Conservation (phyloP, 2,888 invertebrate genomes). For the Chorisops tibialis region DNA sequence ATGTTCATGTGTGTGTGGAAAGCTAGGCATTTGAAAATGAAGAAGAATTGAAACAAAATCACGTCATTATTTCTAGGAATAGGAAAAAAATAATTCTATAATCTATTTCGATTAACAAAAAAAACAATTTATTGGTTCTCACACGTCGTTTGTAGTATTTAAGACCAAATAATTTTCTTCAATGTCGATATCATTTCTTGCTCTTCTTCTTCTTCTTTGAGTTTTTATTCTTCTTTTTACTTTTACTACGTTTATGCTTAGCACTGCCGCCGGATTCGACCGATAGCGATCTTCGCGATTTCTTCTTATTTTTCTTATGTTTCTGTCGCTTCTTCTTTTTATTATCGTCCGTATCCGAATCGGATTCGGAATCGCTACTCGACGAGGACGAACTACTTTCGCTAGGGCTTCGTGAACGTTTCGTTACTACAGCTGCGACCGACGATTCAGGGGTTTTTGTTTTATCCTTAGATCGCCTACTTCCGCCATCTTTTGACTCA, state of each 20-base stretch:
- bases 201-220: constrained; percentile 72
- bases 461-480: constrained; percentile 24
- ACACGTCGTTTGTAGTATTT: too few species aligned
- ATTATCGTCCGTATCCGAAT: constrained; percentile 54
- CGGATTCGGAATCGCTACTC: constrained; percentile 55
- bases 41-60: too few species aligned
- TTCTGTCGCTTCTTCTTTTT: constrained; percentile 58
- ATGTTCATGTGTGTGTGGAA: too few species aligned
- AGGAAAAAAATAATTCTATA: too few species aligned
- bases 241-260: constrained; percentile 60
- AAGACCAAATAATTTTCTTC: too few species aligned
- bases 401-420: constrained; percentile 60
- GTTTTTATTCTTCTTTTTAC: constrained; percentile 66
- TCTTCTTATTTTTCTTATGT: constrained; percentile 60
- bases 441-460: constrained; percentile 39
- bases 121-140: too few species aligned
- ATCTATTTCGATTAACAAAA: too few species aligned
- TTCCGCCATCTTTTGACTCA: constrained; percentile 41
- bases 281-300: constrained; percentile 55
- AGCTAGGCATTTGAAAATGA: too few species aligned
- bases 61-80: too few species aligned
- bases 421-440: constrained; percentile 43
- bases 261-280: constrained; percentile 46
- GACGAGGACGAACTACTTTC: constrained; percentile 54
- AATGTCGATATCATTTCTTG: too few species aligned